phyloP scores from a whole-genome alignment of 2,113 vertebrate species.

The Serinus canaria region DNA sequence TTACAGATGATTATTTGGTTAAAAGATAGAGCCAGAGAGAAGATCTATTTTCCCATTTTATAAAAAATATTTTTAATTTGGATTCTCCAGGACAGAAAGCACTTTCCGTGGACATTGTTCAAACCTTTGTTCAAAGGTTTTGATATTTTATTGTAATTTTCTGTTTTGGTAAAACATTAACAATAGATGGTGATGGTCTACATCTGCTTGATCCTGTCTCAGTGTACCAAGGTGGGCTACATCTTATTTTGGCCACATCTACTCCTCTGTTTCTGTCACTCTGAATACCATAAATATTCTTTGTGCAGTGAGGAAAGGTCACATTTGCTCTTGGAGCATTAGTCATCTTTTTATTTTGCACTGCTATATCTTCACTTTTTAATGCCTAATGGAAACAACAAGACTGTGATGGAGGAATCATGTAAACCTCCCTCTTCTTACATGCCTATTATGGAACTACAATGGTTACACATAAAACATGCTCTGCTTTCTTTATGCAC shows the following conservation, averaged over 20 bases:
- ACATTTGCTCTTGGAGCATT: not conserved
- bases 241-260: not conserved
- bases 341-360: not conserved
- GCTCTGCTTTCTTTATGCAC: not conserved
- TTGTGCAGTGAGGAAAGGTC: not conserved
- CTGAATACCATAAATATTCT: not conserved
- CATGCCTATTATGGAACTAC: too few relatives aligned
- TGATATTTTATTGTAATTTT: not conserved
- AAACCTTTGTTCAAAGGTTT: not conserved
- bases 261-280: not conserved
- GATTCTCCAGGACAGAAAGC: not conserved
- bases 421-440: not conserved
- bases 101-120: not conserved
- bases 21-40: not conserved
- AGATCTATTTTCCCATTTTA: not conserved
- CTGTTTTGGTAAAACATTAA: not conserved
- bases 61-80: not conserved
- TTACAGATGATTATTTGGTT: not conserved
- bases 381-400: not conserved
- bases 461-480: not conserved
- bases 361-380: not conserved
- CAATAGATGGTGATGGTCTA: not conserved
- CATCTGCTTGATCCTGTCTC: not conserved
- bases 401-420: not conserved
- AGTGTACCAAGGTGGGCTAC: accelerated